A percentile compares a stretch with the other conserved stretches of the same genome.
Evolutionary conservation across 2,888 invertebrate genomes (phyloP).

Genomic region (Mythimna lalbum): DNA sequence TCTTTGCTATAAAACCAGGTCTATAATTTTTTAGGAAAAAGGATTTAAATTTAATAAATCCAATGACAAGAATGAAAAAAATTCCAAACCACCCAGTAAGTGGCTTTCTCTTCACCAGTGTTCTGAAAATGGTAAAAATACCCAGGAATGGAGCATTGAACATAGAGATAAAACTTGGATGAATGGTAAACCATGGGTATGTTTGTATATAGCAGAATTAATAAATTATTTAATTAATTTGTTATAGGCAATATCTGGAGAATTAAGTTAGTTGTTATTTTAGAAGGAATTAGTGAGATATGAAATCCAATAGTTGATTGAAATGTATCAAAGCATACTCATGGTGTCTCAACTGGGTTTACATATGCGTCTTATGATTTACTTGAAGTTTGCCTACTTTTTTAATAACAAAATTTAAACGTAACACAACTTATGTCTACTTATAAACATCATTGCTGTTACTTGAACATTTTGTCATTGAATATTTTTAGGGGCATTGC

Average conservation of each 20-base stretch:
- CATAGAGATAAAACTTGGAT: slow-evolving; percentile 59
- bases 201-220: slow-evolving; percentile 14
- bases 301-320: not conserved
- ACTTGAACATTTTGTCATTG: too few relatives aligned
- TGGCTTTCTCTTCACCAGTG: slow-evolving; percentile 42
- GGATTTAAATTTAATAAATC: slow-evolving; percentile 8
- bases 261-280: not conserved
- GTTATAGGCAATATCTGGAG: not conserved
- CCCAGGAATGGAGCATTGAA: slow-evolving; percentile 48
- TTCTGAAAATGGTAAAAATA: slow-evolving; percentile 18
- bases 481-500: slow-evolving; percentile 31
- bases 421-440: too few relatives aligned
- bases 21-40: slow-evolving; percentile 40
- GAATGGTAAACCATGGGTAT: slow-evolving; percentile 44
- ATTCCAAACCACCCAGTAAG: slow-evolving; percentile 22
- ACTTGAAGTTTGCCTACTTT: not conserved
- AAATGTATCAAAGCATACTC: slow-evolving; percentile 25
- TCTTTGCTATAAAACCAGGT: not conserved
- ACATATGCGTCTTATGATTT: not conserved
- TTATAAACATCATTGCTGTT: too few relatives aligned
- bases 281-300: not conserved
- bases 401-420: not conserved
- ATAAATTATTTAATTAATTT: not conserved
- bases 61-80: slow-evolving; percentile 53
- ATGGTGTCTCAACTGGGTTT: not conserved